These are phyloP conservation scores for Bellardia pandia DNA, from an alignment of 2,888 invertebrate species.

Conservation along the genomic window DNA sequence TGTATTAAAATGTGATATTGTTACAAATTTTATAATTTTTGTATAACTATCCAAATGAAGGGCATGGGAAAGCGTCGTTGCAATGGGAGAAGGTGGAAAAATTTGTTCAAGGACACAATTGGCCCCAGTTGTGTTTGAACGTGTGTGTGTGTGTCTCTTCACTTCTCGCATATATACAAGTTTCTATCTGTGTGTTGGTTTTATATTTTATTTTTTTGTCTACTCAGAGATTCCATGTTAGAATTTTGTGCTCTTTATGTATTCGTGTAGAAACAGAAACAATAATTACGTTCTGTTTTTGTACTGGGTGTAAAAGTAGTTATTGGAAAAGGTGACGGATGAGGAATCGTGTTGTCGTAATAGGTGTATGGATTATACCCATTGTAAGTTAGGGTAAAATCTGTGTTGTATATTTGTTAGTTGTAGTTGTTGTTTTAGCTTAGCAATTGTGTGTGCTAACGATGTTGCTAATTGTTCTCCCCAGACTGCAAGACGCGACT, in stretches of 20 bases:
- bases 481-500: constrained; percentile 38
- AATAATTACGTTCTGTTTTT: constrained; percentile 42
- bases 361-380: constrained; percentile 41
- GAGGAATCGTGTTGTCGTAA: constrained; percentile 30
- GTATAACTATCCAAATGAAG: constrained; percentile 53
- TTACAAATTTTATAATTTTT: constrained; percentile 24
- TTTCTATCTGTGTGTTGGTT: constrained; percentile 18
- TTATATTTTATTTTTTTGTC: constrained; percentile 39
- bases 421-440: neutral
- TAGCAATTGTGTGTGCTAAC: neutral
- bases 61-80: constrained; percentile 74
- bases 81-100: constrained; percentile 77
- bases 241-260: constrained; percentile 46
- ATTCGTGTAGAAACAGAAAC: constrained; percentile 49
- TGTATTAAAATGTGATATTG: neutral
- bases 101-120: constrained; percentile 80
- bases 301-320: constrained; percentile 27
- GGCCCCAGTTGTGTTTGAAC: constrained; percentile 46
- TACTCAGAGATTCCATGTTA: constrained; percentile 54
- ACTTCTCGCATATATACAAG: constrained; percentile 26
- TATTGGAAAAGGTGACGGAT: constrained; percentile 5
- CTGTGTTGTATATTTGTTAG: constrained; percentile 6
- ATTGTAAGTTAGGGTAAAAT: constrained; percentile 45
- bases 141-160: constrained; percentile 53
- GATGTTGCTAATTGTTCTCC: neutral